phyloP scores from a whole-genome alignment of 2,888 invertebrate genomes.

The Perizoma affinitatum region DNA sequence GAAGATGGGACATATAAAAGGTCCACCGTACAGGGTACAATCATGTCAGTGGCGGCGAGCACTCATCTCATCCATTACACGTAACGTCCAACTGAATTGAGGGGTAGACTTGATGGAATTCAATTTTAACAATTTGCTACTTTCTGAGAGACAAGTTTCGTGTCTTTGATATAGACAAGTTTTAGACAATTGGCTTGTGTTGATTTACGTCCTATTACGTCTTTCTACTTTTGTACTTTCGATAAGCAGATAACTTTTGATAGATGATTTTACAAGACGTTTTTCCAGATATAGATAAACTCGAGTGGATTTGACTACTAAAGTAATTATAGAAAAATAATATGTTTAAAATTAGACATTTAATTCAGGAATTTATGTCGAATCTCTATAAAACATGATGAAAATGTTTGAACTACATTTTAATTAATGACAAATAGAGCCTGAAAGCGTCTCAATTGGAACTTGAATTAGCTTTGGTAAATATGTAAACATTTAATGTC shows the following conservation, averaged over 20 bases:
- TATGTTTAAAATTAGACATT: too few relatives aligned
- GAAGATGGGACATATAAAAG: slow-evolving; percentile 31
- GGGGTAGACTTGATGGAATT: slow-evolving; percentile 43
- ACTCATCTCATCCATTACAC: slow-evolving; percentile 44
- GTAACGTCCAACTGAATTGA: slow-evolving; percentile 43
- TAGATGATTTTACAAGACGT: too few relatives aligned
- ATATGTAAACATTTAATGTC: slow-evolving; percentile 25
- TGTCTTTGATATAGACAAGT: slow-evolving; percentile 34
- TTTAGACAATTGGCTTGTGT: slow-evolving; percentile 19
- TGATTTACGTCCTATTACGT: slow-evolving; percentile 18
- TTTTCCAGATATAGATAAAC: too few relatives aligned
- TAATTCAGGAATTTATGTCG: too few relatives aligned
- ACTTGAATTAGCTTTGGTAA: slow-evolving; percentile 12
- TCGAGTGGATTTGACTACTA: too few relatives aligned
- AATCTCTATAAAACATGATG: too few relatives aligned
- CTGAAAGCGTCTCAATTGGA: slow-evolving; percentile 18
- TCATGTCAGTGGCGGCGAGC: slow-evolving; percentile 38
- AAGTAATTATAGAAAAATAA: too few relatives aligned
- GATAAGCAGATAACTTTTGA: too few relatives aligned
- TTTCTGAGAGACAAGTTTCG: slow-evolving; percentile 39
- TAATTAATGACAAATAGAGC: too few relatives aligned
- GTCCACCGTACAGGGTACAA: slow-evolving; percentile 36
- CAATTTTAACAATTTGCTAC: slow-evolving; percentile 42
- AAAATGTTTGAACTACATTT: too few relatives aligned
- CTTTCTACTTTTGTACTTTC: background rate